Evolutionary conservation across 2,113 vertebrate species (phyloP).

Genomic region (Toxotes chatareus): DNA sequence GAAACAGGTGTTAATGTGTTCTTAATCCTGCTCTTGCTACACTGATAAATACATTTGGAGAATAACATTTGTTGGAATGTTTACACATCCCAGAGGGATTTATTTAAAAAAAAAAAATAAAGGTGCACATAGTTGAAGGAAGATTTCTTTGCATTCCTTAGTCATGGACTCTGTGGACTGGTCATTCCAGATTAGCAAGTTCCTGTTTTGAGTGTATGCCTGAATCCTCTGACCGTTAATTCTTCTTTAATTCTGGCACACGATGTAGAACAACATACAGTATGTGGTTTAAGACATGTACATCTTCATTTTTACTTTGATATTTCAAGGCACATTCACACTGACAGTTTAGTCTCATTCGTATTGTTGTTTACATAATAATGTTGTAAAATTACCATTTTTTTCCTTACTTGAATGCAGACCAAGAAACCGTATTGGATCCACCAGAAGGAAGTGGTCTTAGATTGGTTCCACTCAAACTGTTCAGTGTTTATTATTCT

Average conservation of each 20-base stretch:
- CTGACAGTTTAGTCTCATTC: too few species aligned
- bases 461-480: background rate
- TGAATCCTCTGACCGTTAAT: background rate
- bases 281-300: too few species aligned
- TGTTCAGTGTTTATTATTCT: background rate
- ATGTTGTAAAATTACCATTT: too few species aligned
- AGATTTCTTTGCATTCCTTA: background rate
- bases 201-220: background rate
- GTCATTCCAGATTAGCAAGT: conserved; percentile 2
- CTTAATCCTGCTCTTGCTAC: background rate
- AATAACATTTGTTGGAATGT: background rate
- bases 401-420: too few species aligned
- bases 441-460: background rate
- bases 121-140: background rate
- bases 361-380: too few species aligned
- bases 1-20: background rate
- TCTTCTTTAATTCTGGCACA: background rate
- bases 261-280: too few species aligned
- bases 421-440: too few species aligned
- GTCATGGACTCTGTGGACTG: too few species aligned
- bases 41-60: background rate
- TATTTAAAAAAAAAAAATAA: too few species aligned
- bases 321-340: too few species aligned
- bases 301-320: too few species aligned
- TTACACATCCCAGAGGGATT: too few species aligned